A percentile compares a stretch with the other conserved stretches of the same genome.
Evolutionary conservation across 2,113 vertebrate species (phyloP).

Genomic region (Pagrus major): DNA sequence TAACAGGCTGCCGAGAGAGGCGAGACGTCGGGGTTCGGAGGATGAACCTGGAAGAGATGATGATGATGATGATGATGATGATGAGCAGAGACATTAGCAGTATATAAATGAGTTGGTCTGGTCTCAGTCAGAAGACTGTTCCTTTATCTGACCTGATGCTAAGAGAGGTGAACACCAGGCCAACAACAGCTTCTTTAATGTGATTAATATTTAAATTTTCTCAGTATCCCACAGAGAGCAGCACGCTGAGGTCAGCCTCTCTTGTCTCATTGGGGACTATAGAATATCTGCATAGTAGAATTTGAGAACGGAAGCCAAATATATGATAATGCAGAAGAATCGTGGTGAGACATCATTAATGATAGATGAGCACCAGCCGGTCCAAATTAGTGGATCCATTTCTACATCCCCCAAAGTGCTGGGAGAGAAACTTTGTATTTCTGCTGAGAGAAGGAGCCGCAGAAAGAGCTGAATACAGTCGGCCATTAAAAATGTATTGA

Average conservation of each 20-base stretch:
- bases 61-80: background rate
- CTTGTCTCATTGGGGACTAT: slow-evolving; percentile 41
- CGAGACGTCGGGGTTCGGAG: slow-evolving; percentile 72
- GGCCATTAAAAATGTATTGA: slow-evolving; percentile 72
- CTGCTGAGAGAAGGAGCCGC: slow-evolving; percentile 46
- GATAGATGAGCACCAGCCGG: slow-evolving; percentile 67
- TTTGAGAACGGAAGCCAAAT: slow-evolving; percentile 34
- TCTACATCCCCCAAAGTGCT: slow-evolving; percentile 7
- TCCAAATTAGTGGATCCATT: slow-evolving; percentile 50
- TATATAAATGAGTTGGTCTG: background rate
- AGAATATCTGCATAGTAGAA: slow-evolving; percentile 24
- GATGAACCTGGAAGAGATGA: slow-evolving; percentile 78
- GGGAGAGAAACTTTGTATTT: slow-evolving; percentile 43
- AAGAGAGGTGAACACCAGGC: background rate
- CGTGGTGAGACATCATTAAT: slow-evolving; percentile 57
- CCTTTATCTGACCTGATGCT: background rate
- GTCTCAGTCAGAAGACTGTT: background rate
- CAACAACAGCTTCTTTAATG: slow-evolving; percentile 13
- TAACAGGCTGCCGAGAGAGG: slow-evolving; percentile 91
- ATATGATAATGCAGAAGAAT: slow-evolving; percentile 21
- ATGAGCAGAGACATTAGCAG: no score
- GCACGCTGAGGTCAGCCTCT: slow-evolving; percentile 13
- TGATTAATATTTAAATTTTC: slow-evolving; percentile 14
- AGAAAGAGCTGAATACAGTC: slow-evolving; percentile 38
- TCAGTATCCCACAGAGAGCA: slow-evolving; percentile 29